Percentiles rank a stretch among this genome's conserved stretches.
Conservation (phyloP, 2,113 vertebrate species). For the Scomber colias region DNA sequence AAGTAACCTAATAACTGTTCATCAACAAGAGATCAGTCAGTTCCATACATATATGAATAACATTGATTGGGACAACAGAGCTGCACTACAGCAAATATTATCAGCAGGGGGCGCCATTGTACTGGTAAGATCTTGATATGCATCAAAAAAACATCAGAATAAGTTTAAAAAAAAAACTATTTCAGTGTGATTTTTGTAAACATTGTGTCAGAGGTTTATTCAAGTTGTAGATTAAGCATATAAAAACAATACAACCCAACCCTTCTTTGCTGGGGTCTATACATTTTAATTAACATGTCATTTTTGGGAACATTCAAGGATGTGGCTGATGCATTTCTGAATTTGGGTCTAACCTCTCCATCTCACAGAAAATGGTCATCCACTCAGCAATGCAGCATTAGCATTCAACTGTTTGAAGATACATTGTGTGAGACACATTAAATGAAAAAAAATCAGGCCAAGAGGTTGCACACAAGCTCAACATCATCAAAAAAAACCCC, state of each 20-base stretch:
- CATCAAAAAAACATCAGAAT: not conserved
- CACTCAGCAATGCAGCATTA: slow-evolving; percentile 4
- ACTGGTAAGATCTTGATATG: not conserved
- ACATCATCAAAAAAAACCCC: slow-evolving; percentile 11
- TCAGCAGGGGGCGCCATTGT: slow-evolving; percentile 25
- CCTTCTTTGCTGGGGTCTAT: slow-evolving; percentile 13
- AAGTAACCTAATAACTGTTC: not conserved
- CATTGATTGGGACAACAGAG: not conserved
- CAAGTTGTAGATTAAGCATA: not conserved
- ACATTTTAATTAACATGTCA: not conserved
- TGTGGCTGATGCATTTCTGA: slow-evolving; percentile 3
- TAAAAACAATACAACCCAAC: slow-evolving; percentile 15
- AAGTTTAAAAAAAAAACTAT: not conserved
- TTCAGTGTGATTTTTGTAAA: slow-evolving; percentile 3
- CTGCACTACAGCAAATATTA: not conserved
- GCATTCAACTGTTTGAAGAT: slow-evolving; percentile 6
- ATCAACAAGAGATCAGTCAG: no score
- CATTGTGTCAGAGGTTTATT: slow-evolving; percentile 54
- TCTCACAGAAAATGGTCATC: not conserved
- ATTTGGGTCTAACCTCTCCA: not conserved
- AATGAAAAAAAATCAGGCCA: slow-evolving; percentile 15
- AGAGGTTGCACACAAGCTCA: not conserved
- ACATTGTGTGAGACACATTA: not conserved
- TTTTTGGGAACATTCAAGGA: not conserved
- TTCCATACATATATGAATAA: no score